phyloP scores from a whole-genome alignment of 2,888 invertebrate species.

The Microctonus brassicae region DNA sequence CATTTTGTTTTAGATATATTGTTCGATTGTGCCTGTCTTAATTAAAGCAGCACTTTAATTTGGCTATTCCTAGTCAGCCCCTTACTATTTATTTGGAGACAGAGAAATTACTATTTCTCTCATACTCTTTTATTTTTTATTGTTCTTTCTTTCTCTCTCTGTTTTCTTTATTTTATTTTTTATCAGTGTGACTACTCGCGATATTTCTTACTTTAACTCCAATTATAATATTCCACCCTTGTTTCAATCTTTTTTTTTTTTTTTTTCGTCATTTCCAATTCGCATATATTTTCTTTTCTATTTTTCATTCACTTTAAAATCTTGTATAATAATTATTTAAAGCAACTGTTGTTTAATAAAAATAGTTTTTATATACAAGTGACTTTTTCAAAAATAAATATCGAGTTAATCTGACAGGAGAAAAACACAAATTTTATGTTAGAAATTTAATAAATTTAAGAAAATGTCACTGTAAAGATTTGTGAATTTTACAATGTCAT shows the following conservation, averaged over 20 bases:
- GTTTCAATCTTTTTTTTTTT: too few species aligned
- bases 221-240: conserved; percentile 42
- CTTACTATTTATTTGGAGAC: neutral
- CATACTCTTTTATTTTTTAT: too few species aligned
- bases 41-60: conserved; percentile 6
- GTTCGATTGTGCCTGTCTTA: neutral
- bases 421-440: too few species aligned
- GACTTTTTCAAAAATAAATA: too few species aligned
- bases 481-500: too few species aligned
- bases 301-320: neutral
- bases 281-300: neutral
- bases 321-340: too few species aligned
- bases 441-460: too few species aligned
- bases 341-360: too few species aligned
- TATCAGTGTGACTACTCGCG: neutral
- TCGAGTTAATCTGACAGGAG: too few species aligned
- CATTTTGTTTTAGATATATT: neutral
- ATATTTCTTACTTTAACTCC: conserved; percentile 44
- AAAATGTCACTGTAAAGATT: too few species aligned
- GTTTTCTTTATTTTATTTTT: neutral
- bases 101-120: neutral
- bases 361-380: too few species aligned
- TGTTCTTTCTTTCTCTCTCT: neutral
- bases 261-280: neutral
- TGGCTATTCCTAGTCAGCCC: neutral